phyloP scores from a whole-genome alignment of 2,888 invertebrate genomes.

The Polylopha cassiicola region DNA sequence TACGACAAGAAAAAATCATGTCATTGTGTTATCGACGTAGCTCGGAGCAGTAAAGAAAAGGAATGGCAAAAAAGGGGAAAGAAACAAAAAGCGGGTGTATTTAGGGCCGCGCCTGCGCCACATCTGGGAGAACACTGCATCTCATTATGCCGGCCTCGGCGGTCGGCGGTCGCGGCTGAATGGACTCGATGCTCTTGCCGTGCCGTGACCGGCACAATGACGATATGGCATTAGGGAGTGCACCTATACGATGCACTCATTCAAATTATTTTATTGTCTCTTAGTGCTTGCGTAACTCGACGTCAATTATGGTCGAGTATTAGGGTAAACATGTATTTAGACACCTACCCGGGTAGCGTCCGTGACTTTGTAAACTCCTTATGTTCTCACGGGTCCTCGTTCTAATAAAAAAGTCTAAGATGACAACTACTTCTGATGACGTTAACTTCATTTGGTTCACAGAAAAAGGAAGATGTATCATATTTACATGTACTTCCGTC shows the following conservation, averaged over 20 bases:
- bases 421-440: too few species aligned
- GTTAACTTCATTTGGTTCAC: too few species aligned
- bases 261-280: conserved; percentile 27
- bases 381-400: too few species aligned
- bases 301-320: too few species aligned
- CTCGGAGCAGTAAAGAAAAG: conserved; percentile 35
- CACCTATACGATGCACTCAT: conserved; percentile 27
- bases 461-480: too few species aligned
- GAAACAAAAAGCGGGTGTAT: conserved; percentile 59
- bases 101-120: conserved; percentile 68
- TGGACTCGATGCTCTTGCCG: conserved; percentile 46
- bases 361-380: too few species aligned
- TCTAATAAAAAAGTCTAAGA: too few species aligned
- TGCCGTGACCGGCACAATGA: conserved; percentile 42
- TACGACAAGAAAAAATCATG: too few species aligned
- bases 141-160: conserved; percentile 57
- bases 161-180: conserved; percentile 54
- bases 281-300: conserved; percentile 21
- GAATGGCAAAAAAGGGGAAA: conserved; percentile 44
- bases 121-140: conserved; percentile 72
- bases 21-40: conserved; percentile 31
- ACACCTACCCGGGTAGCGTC: too few species aligned
- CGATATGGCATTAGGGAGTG: conserved; percentile 37
- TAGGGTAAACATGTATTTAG: too few species aligned
- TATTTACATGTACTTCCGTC: too few species aligned